Evolutionary conservation across 1,140 invertebrate genomes (phyloP), one percentile per base, ranked within the genome.

Genomic region (Ptiloglossa arizonensis): DNA sequence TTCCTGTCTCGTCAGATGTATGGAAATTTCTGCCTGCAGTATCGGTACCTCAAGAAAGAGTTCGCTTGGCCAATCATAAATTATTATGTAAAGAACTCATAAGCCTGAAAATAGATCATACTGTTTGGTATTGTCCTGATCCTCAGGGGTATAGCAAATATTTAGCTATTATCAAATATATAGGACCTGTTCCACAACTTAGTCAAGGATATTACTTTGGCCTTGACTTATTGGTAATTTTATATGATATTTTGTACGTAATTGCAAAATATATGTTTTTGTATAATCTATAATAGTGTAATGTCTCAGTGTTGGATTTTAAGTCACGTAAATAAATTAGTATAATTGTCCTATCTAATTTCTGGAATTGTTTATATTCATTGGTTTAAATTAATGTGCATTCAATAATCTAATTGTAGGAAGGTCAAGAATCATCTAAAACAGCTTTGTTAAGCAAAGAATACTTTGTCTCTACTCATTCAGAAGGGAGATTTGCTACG

Each of bases 201-300:
- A 93, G 94, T 48, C 76, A 86, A 52, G 93, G 93, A 50, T 92
- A 93, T 86, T 94, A 94, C 84, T 94, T 94, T 90, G 94, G 93
- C 35, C 87, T 95, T 70, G 93, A 94, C 82, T 76, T 94, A 82
- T 86, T 93, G 92, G 94, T 95, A 92, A 93, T 88, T 89, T 76
- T 5, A 63, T 68, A 38, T 57, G 56, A 44, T 68, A 59, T 46
- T 62, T 52, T 50, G 19, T 32, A 19, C 8, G 19, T 19, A 5
- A 4, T 56, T 29, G 5, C 17, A 22, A 24, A 11, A 54, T 54
- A 11, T 27, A 54, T 24, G 13, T 24, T 27, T 2, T 54, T 27
- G 22, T 11, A 54, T 13, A 2, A 13, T 13, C 22, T 27, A 6
- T 54, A 24, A 9, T 54, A 54, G 11, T 4, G 22, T 22, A 54